A percentile compares a stretch with the other conserved stretches of the same genome.
Evolutionary conservation across 2,888 invertebrate genomes (phyloP).

Genomic region (Agrotis puta): DNA sequence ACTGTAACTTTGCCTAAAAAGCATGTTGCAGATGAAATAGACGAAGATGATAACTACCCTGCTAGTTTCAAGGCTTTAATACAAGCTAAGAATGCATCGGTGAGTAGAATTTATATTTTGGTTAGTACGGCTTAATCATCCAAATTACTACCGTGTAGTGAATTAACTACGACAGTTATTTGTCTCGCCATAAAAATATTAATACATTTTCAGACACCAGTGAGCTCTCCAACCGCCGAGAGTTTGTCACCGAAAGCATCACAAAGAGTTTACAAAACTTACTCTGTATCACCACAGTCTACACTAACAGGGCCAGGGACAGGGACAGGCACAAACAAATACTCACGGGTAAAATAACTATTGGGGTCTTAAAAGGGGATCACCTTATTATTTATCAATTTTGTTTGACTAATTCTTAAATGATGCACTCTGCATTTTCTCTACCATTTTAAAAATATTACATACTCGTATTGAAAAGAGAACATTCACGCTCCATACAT

Average conservation of each 20-base stretch:
- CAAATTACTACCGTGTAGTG: not conserved
- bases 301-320: constrained; percentile 81
- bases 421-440: not conserved
- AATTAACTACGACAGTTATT: not conserved
- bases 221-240: constrained; percentile 85
- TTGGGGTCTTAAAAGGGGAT: constrained; percentile 23
- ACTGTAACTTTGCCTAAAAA: constrained; percentile 70
- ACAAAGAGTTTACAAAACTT: constrained; percentile 87
- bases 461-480: not conserved
- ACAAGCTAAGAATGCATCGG: constrained; percentile 91
- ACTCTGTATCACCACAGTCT: constrained; percentile 82
- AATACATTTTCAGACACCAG: constrained; percentile 85
- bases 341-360: constrained; percentile 83
- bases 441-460: not conserved
- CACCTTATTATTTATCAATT: too few relatives aligned
- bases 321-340: constrained; percentile 81
- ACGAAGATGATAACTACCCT: constrained; percentile 92
- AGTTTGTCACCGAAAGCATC: constrained; percentile 90
- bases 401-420: not conserved
- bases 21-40: constrained; percentile 86
- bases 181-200: not conserved
- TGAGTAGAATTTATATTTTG: constrained; percentile 69
- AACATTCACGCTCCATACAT: too few relatives aligned
- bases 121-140: not conserved
- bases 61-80: constrained; percentile 92